Evolutionary conservation across 2,888 invertebrate species (phyloP), one percentile per base, ranked within the genome.

Genomic region (Esperia sulphurella): DNA sequence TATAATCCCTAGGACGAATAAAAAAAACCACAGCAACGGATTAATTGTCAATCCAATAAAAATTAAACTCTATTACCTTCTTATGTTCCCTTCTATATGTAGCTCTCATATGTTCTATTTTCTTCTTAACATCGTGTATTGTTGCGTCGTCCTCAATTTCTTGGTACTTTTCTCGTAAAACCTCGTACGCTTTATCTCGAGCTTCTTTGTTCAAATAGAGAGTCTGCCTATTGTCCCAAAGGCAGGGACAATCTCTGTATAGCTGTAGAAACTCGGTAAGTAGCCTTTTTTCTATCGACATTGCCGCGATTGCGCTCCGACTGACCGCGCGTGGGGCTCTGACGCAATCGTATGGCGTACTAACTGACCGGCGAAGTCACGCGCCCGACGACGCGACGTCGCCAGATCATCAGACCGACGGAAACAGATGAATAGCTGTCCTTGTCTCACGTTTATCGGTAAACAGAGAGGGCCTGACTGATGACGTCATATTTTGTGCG

Each of bases 81-180:
- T 57, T 60, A 31, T 48, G 47, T 51, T 63, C 63, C 1, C 62
- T 54, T 38, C 52, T 54, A 47, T 56, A 61, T 5, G 50, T 47
- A n/a, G 51, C 50, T 43, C 61, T 52, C 58, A 65, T 55, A 43
- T 61, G 41, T 35, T 60, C 57, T 12, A 66, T 51, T 49, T 62
- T 62, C 44, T 56, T 63, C 43, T 55, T 61, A n/a, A 63, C 45
- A 8, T 45, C 52, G 10, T 43, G 38, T 8, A 54, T 14, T 3
- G 48, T 54, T 7, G 57, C 60, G 8, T 56, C 52, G 7, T 53
- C 49, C 6, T 65, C 44, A 12, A 55, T 44, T n/a, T 41, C 28
- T 45, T 55, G 55, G 39, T 55, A 61, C 50, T 58, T 63, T 8
- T 58, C 51, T n/a, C 63, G 42, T n/a, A 67, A 45, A 4, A 50